phyloP scores from a whole-genome alignment of 2,113 vertebrate genomes.

The Coracopsis vasa region DNA sequence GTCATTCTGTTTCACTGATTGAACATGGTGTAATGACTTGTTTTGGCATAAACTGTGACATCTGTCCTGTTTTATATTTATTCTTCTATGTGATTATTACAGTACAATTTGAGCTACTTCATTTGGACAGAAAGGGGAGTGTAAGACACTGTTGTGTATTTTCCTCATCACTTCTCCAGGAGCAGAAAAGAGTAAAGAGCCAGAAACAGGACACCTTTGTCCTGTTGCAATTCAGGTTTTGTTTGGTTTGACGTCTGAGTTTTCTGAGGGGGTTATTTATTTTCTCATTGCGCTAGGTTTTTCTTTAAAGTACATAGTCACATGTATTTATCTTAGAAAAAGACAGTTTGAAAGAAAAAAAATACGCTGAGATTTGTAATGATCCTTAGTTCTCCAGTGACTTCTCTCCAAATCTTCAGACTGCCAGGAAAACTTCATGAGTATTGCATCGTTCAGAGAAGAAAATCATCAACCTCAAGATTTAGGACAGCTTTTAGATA shows the following conservation, averaged over 20 bases:
- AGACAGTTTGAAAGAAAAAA: not conserved
- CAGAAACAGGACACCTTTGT: not conserved
- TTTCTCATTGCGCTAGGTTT: not conserved
- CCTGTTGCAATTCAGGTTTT: not conserved
- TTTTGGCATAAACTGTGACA: not conserved
- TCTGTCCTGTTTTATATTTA: not conserved
- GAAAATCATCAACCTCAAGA: not conserved
- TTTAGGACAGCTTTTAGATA: not conserved
- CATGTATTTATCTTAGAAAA: not conserved
- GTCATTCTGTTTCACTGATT: not conserved
- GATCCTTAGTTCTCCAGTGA: not conserved
- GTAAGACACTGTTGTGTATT: not conserved
- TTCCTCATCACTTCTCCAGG: not conserved
- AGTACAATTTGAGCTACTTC: not conserved
- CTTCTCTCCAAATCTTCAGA: not conserved
- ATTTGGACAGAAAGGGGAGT: not conserved
- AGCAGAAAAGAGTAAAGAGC: not conserved
- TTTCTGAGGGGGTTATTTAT: not conserved
- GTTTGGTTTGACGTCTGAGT: not conserved
- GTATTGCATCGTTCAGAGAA: not conserved
- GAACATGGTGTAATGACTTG: not conserved
- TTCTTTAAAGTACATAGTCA: not conserved
- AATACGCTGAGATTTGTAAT: not conserved
- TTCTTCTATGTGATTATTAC: not conserved
- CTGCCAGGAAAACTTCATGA: not conserved